Percentiles rank a stretch among this genome's conserved stretches.
Evolutionary conservation across 2,113 vertebrate genomes (phyloP).

Genomic region (Ciconia maguari): DNA sequence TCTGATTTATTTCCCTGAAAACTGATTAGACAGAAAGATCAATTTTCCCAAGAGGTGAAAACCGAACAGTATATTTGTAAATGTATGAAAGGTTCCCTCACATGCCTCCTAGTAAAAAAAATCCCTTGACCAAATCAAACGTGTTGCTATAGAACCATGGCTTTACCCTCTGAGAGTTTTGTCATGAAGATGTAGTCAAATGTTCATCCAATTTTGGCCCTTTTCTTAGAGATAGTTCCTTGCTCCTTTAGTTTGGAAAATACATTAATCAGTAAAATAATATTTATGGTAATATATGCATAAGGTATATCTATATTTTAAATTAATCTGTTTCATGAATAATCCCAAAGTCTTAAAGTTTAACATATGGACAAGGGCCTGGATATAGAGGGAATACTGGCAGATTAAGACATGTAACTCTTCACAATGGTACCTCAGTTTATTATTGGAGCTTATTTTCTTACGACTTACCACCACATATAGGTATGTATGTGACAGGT

Average conservation of each 20-base stretch:
- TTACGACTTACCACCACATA: background rate
- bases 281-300: background rate
- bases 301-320: background rate
- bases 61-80: background rate
- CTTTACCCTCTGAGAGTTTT: background rate
- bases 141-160: background rate
- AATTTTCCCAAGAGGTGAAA: background rate
- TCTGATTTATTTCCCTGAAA: background rate
- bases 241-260: background rate
- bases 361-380: background rate
- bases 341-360: background rate
- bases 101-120: background rate
- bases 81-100: background rate
- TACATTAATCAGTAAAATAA: background rate
- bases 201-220: background rate
- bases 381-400: background rate
- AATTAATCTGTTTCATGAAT: background rate
- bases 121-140: background rate
- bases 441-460: background rate
- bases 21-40: background rate
- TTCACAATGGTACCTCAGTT: background rate
- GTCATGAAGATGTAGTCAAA: background rate
- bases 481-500: background rate
- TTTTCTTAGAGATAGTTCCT: background rate
- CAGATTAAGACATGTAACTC: background rate